Evolutionary conservation across 2,888 invertebrate genomes (phyloP).

Genomic region (Troides aeacus): DNA sequence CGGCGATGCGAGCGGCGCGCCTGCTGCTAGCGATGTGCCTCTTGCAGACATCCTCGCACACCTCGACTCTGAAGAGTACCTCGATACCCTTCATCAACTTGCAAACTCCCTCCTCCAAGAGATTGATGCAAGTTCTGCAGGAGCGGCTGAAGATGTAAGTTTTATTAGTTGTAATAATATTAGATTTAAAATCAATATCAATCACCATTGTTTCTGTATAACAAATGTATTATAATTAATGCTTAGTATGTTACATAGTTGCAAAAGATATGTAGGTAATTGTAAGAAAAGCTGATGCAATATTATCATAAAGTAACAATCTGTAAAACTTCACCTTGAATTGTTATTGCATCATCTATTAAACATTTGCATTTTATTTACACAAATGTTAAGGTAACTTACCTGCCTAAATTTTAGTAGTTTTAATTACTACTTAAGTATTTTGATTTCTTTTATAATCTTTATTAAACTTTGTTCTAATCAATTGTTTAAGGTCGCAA

Average conservation of each 20-base stretch:
- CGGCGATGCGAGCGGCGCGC: constrained; percentile 85
- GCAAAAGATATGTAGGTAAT: too few relatives aligned
- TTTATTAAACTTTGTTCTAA: constrained; percentile 12
- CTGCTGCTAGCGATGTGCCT: constrained; percentile 90
- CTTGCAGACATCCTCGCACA: constrained; percentile 91
- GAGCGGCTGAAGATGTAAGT: constrained; percentile 84
- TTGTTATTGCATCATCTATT: constrained; percentile 11
- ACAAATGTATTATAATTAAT: too few relatives aligned
- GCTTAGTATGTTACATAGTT: too few relatives aligned
- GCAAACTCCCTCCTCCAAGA: constrained; percentile 91
- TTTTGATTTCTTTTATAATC: neutral
- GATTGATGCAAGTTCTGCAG: constrained; percentile 85
- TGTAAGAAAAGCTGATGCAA: constrained; percentile 10
- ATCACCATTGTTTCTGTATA: too few relatives aligned
- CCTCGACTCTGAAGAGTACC: constrained; percentile 86
- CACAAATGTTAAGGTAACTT: neutral
- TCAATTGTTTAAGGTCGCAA: constrained; percentile 56
- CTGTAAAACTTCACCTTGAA: neutral
- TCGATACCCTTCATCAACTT: constrained; percentile 88
- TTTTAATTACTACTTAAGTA: neutral
- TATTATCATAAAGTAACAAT: neutral
- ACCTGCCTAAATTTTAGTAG: constrained; percentile 3
- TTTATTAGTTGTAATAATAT: neutral
- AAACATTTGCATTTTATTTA: neutral
- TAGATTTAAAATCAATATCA: neutral